Evolutionary conservation across 2,797 vertebrate genomes (phyloP), one percentile per base, ranked within the genome.

Genomic region (Xiphorhynchus erythropygius): DNA sequence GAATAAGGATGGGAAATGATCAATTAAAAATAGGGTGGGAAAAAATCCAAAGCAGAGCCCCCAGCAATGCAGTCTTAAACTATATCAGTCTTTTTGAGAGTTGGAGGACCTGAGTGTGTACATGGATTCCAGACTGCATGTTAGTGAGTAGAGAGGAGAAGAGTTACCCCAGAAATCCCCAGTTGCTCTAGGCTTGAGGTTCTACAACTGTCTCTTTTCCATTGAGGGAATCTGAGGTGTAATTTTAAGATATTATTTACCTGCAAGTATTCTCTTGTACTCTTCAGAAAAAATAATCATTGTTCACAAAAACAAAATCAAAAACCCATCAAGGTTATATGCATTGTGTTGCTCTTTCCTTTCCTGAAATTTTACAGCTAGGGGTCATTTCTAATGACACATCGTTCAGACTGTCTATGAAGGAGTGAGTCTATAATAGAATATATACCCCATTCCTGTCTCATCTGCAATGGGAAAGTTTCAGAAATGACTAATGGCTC

Each of bases 341-440:
- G 0, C 16, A n/a, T 53, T 57, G 9, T 21, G 25, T 53, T 67
- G 28, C 10, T 90, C 30, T 93, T 80, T 70, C 33, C 27, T 56
- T 79, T 81, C n/a, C 21, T 49, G 33, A 78, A 60, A 76, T 87
- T 81, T 87, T 88, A 74, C 44, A 89, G 59, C 33, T 30, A 76
- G 44, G 56, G 21, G 53, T 46, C 10, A 62, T 65, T 75, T 75
- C 55, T 71, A 73, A 69, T 57, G 44, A 63, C 24, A 27, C 2
- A 46, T 75, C 23, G 84, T 86, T 93, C 60, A 86, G 18, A 35
- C 53, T 49, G 10, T 13, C 41, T 55, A 11, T 25, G 46, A 87
- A n/a, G 15, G 10, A 47, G 11, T 9, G 46, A 49, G 33, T 70
- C 23, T 59, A 9, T 65, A 75, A 81, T 3, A 71, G 35, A 73